Evolutionary conservation across 37 sponge, comb jelly and placozoan genomes (phyloP), one percentile per base, ranked within the genome.

Genomic region (Dysidea cf. avara): DNA sequence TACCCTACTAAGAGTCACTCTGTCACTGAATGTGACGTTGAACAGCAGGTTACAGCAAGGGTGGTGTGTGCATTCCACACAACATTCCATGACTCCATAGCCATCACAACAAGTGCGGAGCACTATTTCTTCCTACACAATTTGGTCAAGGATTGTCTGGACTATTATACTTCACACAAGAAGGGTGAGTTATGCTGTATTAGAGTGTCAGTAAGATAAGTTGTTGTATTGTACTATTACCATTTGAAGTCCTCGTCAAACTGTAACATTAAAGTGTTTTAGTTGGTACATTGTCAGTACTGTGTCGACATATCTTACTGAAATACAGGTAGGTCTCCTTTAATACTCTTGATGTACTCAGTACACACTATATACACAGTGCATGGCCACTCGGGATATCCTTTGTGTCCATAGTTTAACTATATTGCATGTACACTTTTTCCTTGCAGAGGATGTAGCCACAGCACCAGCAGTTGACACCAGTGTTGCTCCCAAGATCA

Each of bases 71-170:
- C 72, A 28, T 66, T 94, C 9, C 51, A 24, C 66, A 83, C 96
- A 1, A 51, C 21, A 0, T 95, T 95, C 39, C 37, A 64, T 31
- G 59, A 69, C 25, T 66, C 62, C 0, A 85, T 97, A 20, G 77
- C 92, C 20, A 85, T 97, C 13, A 86, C 94, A 25, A 92, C 98
- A 7, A 86, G 53, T 69, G 94, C 85, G 2, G 82, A 87, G 22
- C 88, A 83, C 71, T 97, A 97, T 55, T 75, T 90, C 60, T 97
- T 97, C 75, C 90, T 97, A 0, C 98, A 90, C 46, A 82, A 93
- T 29, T 55, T 97, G 3, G 66, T 93, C 46, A 90, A 74, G 43
- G 67, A 64, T 2, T 97, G 93, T 56, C 65, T 90, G 20, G 89
- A 90, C 52, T 75, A 87, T 39, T 61, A 88, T 62, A 83, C 82